These are phyloP conservation scores for Fragum whitleyi DNA, from an alignment of 2,888 invertebrate genomes.

Conservation along the genomic window DNA sequence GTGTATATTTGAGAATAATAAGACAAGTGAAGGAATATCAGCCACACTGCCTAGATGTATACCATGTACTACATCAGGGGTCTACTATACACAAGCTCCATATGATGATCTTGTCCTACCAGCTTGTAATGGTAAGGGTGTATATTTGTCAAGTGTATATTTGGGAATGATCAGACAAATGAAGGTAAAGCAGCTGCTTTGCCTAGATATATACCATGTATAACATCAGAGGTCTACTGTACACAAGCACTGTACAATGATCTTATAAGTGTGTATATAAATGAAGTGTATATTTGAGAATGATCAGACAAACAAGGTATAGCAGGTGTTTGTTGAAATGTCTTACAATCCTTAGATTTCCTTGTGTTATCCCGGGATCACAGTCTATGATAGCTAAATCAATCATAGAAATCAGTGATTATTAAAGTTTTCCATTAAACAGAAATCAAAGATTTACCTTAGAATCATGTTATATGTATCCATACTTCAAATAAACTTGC, in stretches of 20 bases:
- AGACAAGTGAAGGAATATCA: not conserved
- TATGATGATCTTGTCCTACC: constrained; percentile 11
- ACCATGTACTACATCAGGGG: constrained; percentile 7
- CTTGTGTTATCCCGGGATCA: too few species aligned
- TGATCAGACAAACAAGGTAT: not conserved
- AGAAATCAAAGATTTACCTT: too few species aligned
- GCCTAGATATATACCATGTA: constrained; percentile 12
- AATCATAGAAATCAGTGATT: too few species aligned
- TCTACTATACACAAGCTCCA: constrained; percentile 6
- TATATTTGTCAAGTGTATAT: too few species aligned
- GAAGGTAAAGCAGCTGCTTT: not conserved
- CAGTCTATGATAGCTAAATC: too few species aligned
- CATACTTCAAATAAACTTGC: too few species aligned
- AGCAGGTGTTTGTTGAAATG: not conserved
- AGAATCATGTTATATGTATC: too few species aligned
- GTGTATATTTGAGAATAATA: not conserved
- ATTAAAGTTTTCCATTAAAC: too few species aligned
- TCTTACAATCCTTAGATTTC: not conserved
- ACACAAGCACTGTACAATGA: constrained; percentile 3
- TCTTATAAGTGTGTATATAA: not conserved
- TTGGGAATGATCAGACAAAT: not conserved
- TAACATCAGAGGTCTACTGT: not conserved
- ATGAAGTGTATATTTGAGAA: not conserved
- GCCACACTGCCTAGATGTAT: constrained; percentile 3
- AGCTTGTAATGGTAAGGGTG: constrained; percentile 10